phyloP scores from a whole-genome alignment of 2,113 vertebrate genomes.

The Toxotes chatareus region DNA sequence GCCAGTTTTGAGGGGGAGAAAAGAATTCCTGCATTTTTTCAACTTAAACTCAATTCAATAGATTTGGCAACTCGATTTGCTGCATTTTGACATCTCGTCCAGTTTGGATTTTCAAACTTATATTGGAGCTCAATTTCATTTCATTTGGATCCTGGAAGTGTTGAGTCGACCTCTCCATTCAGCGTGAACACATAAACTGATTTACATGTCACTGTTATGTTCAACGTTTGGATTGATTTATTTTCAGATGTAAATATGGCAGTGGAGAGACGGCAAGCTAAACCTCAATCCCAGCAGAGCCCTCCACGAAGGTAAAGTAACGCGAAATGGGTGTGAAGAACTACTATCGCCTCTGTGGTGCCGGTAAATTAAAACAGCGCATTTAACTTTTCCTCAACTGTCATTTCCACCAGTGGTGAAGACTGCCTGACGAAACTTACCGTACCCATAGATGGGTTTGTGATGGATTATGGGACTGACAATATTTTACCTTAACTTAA shows the following conservation, averaged over 20 bases:
- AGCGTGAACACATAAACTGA: constrained; percentile 67
- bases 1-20: background rate
- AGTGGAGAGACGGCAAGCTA: constrained; percentile 98
- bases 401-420: constrained; percentile 40
- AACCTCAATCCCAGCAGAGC: constrained; percentile 97
- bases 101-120: constrained; percentile 68
- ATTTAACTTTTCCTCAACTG: constrained; percentile 43
- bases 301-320: constrained; percentile 99
- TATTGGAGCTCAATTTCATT: constrained; percentile 66
- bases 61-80: constrained; percentile 45
- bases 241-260: constrained; percentile 99
- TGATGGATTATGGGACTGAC: constrained; percentile 10
- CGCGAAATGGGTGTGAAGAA: constrained; percentile 84
- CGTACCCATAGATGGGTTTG: constrained; percentile 18
- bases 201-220: constrained; percentile 82
- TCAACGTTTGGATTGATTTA: constrained; percentile 99
- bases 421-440: constrained; percentile 29
- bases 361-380: constrained; percentile 52
- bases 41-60: constrained; percentile 19
- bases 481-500: constrained; percentile 10
- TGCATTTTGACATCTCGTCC: constrained; percentile 58
- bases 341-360: constrained; percentile 62
- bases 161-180: constrained; percentile 53
- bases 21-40: constrained; percentile 22
- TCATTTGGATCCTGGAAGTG: constrained; percentile 69